Conservation (phyloP, 2,113 vertebrate genomes). For the Phyllostomus hastatus region DNA sequence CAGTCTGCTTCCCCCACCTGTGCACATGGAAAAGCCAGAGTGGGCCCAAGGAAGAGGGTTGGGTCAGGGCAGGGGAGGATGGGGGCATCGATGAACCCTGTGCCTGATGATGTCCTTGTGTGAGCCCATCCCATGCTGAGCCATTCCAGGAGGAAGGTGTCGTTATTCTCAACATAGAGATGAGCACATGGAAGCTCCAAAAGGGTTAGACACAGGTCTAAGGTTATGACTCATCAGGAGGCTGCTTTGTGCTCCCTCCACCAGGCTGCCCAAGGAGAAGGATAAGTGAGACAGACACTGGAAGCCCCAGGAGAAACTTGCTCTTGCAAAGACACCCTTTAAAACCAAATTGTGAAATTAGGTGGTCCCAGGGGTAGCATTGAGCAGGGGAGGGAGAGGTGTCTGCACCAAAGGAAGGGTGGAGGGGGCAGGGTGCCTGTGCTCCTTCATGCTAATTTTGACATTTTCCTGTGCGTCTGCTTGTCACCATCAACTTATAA, state of each 20-base stretch:
- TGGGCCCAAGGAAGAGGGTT: background rate
- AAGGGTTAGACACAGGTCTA: background rate
- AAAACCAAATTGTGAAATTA: background rate
- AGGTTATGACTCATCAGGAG: background rate
- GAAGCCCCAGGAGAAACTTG: background rate
- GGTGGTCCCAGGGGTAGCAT: background rate
- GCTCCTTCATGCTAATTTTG: slow-evolving; percentile 77
- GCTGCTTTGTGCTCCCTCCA: background rate
- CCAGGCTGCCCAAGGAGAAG: background rate
- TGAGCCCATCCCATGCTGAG: background rate
- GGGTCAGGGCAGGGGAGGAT: background rate
- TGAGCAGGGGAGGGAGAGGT: background rate
- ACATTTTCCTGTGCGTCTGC: slow-evolving; percentile 77
- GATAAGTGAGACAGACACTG: background rate
- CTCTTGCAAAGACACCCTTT: background rate
- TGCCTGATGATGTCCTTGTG: background rate
- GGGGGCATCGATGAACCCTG: background rate
- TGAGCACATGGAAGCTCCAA: background rate
- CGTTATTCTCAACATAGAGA: background rate
- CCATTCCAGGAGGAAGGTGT: background rate
- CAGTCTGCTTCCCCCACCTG: background rate
- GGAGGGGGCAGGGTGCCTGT: background rate
- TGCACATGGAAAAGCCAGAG: background rate
- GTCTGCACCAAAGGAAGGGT: background rate
- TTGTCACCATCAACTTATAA: slow-evolving; percentile 75